phyloP scores from a whole-genome alignment of 2,888 invertebrate genomes.

The Aphodius granarius region DNA sequence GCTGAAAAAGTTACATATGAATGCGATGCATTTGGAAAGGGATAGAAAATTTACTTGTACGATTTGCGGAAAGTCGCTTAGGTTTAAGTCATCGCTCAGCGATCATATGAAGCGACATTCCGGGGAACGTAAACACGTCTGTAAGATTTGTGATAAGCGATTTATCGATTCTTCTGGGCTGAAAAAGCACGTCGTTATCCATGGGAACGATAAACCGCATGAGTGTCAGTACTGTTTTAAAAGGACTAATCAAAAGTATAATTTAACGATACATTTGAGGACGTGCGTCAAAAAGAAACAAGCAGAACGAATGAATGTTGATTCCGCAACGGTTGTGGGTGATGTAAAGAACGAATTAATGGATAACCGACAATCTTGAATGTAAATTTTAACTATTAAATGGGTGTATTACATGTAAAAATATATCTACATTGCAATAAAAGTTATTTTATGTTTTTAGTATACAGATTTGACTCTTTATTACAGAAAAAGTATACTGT shows the following conservation, averaged over 20 bases:
- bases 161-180: slow-evolving; percentile 32
- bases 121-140: slow-evolving; percentile 5
- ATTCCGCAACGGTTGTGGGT: no score
- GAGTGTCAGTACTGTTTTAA: slow-evolving; percentile 31
- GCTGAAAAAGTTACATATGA: slow-evolving; percentile 10
- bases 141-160: slow-evolving; percentile 28
- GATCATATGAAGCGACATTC: slow-evolving; percentile 14
- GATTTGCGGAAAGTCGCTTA: slow-evolving; percentile 16
- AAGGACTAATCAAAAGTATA: slow-evolving; percentile 31
- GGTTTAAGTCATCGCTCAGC: neutral
- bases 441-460: no score
- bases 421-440: no score
- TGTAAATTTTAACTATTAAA: no score
- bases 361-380: no score
- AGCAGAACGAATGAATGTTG: neutral
- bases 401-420: no score
- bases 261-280: slow-evolving; percentile 31
- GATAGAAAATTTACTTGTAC: slow-evolving; percentile 18
- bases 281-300: neutral
- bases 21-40: slow-evolving; percentile 9
- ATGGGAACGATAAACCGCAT: slow-evolving; percentile 31
- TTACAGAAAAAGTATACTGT: no score
- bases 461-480: no score
- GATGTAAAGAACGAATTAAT: no score
- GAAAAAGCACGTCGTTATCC: slow-evolving; percentile 30